These are phyloP conservation scores for Rugalucina vietnamica DNA, from an alignment of 2,888 invertebrate species.

Conservation along the genomic window DNA sequence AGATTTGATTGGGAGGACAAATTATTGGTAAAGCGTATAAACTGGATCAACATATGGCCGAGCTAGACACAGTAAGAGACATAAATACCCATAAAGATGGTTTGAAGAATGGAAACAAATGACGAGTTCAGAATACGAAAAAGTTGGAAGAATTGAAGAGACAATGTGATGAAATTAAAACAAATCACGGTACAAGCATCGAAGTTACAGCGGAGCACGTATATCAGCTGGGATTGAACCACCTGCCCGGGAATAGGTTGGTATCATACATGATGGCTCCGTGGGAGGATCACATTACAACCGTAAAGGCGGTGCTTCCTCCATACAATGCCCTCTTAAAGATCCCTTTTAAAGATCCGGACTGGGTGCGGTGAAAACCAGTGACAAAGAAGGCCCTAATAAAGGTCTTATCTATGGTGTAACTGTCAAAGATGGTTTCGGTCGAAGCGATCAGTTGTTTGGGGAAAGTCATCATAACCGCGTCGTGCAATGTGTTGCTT, in stretches of 20 bases:
- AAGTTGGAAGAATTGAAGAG: no score
- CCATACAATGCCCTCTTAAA: neutral
- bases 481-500: constrained; percentile 36
- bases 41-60: no score
- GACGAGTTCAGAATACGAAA: no score
- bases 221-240: neutral
- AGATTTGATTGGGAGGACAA: no score
- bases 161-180: neutral
- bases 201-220: neutral
- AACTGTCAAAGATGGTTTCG: neutral
- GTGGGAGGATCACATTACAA: neutral
- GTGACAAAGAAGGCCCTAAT: neutral
- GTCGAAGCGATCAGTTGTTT: constrained; percentile 13
- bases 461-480: constrained; percentile 14
- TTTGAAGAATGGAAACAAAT: neutral
- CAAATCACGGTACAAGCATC: neutral
- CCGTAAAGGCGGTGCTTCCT: neutral
- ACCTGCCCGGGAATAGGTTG: neutral
- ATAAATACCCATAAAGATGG: neutral
- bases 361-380: neutral
- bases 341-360: no score
- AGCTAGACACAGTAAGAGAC: no score
- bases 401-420: neutral
- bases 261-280: neutral
- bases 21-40: no score